Evolutionary conservation across 2,113 vertebrate genomes (phyloP).

Genomic region (Sula dactylatra): DNA sequence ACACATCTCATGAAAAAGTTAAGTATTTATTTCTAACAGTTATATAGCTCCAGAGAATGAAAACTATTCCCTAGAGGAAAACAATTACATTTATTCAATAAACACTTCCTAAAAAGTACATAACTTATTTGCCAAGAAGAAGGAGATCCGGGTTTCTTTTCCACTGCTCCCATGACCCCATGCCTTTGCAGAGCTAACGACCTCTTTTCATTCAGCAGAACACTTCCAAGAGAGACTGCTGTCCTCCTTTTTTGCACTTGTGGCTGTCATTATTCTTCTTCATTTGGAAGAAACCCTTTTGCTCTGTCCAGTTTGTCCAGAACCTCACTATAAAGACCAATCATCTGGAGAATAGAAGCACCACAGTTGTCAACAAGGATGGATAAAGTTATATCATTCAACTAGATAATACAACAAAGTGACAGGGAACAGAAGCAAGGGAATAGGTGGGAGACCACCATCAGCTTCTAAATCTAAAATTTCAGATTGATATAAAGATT

Average conservation of each 20-base stretch:
- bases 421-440: not conserved
- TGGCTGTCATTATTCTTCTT: slow-evolving; percentile 58
- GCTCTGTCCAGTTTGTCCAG: slow-evolving; percentile 80
- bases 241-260: not conserved
- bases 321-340: slow-evolving; percentile 80
- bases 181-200: not conserved
- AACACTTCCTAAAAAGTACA: not conserved
- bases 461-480: not conserved
- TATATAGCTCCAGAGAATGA: not conserved
- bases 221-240: not conserved
- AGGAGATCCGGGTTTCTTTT: not conserved
- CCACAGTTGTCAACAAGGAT: not conserved
- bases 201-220: not conserved
- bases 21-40: not conserved
- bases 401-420: not conserved
- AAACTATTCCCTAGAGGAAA: not conserved
- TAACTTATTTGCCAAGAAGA: not conserved
- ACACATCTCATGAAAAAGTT: not conserved
- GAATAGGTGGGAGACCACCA: not conserved
- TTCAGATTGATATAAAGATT: not conserved
- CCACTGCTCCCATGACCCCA: not conserved
- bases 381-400: not conserved
- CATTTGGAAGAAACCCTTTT: slow-evolving; percentile 60
- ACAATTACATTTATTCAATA: not conserved
- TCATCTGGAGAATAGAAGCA: slow-evolving; percentile 77